A percentile compares a stretch with the other conserved stretches of the same genome.
phyloP scores from a whole-genome alignment of 1,140 invertebrate genomes.

The Orius insidiosus region DNA sequence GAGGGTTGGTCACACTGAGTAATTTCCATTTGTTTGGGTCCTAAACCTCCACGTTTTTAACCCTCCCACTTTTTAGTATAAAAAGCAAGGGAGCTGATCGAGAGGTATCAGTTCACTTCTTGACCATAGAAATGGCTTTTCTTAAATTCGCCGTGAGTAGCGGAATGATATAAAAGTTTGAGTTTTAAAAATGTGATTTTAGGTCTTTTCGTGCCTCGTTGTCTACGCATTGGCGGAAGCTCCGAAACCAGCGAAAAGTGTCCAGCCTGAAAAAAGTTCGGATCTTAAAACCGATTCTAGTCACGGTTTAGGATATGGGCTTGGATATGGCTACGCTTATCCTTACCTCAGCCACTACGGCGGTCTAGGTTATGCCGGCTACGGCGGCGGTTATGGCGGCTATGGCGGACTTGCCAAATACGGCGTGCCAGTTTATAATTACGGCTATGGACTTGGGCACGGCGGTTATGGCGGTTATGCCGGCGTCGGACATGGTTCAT shows the following conservation, averaged over 20 bases:
- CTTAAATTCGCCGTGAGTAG: too few species aligned
- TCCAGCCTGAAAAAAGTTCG: background rate
- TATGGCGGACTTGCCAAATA: constrained; percentile 13
- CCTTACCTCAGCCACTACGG: constrained; percentile 3
- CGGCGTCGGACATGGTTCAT: constrained; percentile 22
- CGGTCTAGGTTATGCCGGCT: constrained; percentile 10
- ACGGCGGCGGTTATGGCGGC: constrained; percentile 21
- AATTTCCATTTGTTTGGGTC: too few species aligned
- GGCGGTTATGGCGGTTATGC: constrained; percentile 24
- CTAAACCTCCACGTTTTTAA: too few species aligned
- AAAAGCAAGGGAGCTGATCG: too few species aligned
- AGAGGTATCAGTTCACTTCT: too few species aligned
- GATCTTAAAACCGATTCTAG: too few species aligned
- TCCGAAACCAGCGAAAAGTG: background rate
- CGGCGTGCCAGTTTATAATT: constrained; percentile 17
- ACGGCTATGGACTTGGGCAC: constrained; percentile 24
- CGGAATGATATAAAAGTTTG: too few species aligned
- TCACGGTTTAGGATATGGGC: background rate
- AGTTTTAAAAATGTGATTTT: background rate
- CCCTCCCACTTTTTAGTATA: too few species aligned
- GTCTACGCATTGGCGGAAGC: background rate
- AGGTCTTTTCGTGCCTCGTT: constrained; percentile 3
- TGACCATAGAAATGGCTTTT: too few species aligned
- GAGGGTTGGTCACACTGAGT: too few species aligned
- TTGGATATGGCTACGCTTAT: constrained; percentile 5